Conservation (phyloP, 2,113 vertebrate genomes). For the Pituophis catenifer region DNA sequence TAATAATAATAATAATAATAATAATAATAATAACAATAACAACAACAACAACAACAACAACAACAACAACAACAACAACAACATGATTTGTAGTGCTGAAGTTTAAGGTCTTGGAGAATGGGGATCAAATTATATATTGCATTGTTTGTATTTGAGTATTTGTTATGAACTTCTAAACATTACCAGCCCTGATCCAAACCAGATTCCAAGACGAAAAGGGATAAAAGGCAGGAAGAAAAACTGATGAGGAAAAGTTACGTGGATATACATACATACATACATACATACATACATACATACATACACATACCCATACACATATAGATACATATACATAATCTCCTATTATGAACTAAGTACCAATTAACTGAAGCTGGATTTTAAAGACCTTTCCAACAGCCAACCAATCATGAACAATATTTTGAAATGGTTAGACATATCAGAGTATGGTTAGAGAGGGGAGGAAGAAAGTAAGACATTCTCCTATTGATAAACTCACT, state of each 20-base stretch:
- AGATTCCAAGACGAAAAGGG: neutral
- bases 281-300: too few species aligned
- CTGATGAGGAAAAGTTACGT: neutral
- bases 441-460: neutral
- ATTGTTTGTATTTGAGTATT: neutral
- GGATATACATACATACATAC: too few species aligned
- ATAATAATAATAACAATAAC: too few species aligned
- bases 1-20: too few species aligned
- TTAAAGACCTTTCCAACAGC: too few species aligned
- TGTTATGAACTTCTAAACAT: neutral
- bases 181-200: neutral
- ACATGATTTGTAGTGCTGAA: neutral
- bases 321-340: too few species aligned
- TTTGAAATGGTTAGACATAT: neutral
- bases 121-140: neutral
- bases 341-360: neutral
- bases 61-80: too few species aligned
- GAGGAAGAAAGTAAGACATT: too few species aligned
- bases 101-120: neutral
- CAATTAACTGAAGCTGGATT: neutral
- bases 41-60: too few species aligned
- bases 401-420: neutral
- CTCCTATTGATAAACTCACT: too few species aligned
- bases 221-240: neutral
- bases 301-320: too few species aligned